Conservation (phyloP, 2,888 invertebrate species). For the Rotaria socialis region DNA sequence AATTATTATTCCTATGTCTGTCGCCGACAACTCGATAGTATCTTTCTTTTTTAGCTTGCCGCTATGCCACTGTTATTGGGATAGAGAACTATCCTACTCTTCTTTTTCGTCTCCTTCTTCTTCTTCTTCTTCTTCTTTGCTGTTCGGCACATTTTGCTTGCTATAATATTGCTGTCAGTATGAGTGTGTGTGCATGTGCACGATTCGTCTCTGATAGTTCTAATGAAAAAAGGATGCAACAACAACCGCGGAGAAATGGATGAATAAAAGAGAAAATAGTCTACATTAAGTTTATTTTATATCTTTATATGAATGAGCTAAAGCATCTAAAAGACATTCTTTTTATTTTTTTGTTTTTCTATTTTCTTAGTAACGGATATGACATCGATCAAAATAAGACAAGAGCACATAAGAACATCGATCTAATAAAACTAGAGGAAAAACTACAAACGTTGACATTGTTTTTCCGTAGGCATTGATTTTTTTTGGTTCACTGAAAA, state of each 20-base stretch:
- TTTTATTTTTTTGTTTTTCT: neutral
- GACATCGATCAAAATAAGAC: neutral
- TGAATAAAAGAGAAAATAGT: neutral
- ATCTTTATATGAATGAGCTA: neutral
- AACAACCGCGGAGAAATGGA: neutral
- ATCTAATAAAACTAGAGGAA: neutral
- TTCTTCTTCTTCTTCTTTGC: no score
- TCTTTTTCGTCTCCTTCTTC: no score
- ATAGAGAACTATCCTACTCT: neutral
- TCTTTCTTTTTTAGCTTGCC: neutral
- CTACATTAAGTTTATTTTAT: neutral
- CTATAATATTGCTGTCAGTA: neutral
- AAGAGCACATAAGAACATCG: neutral
- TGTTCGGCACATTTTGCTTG: neutral
- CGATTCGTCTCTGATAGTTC: neutral
- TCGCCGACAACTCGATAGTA: neutral
- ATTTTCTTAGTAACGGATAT: neutral
- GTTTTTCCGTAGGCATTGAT: neutral
- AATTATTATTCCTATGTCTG: neutral
- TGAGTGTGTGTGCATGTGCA: neutral
- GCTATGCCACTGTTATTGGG: neutral
- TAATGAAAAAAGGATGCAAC: constrained; percentile 6
- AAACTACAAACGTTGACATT: neutral
- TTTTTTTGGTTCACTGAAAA: neutral
- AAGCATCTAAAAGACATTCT: neutral